phyloP scores from a whole-genome alignment of 1,140 invertebrate genomes.

The Ylistrum balloti region DNA sequence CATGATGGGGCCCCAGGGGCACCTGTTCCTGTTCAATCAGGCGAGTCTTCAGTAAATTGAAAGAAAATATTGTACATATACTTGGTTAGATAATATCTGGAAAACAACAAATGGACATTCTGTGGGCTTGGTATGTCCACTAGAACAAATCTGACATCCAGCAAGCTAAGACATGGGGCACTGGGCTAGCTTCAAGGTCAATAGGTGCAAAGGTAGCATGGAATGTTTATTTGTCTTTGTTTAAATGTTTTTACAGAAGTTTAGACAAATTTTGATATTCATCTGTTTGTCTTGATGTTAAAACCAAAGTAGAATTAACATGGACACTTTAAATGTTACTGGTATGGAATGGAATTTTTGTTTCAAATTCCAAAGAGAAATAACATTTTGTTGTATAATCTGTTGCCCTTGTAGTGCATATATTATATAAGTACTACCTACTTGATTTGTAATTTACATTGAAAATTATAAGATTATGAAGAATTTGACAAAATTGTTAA shows the following conservation, averaged over 20 bases:
- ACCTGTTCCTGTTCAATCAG: neutral
- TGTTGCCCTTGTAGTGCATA: too few species aligned
- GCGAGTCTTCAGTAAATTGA: constrained; percentile 19
- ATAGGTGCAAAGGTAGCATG: neutral
- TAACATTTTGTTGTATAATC: neutral
- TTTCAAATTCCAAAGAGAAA: neutral
- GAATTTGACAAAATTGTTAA: too few species aligned
- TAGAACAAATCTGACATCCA: neutral
- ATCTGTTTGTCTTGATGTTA: neutral
- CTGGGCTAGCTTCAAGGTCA: neutral
- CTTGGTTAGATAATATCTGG: constrained; percentile 33
- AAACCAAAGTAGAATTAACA: neutral
- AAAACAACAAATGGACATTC: constrained; percentile 1
- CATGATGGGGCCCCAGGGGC: neutral
- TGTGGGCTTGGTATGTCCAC: neutral
- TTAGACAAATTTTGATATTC: neutral
- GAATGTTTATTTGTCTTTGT: neutral
- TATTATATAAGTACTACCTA: too few species aligned
- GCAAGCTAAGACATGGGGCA: neutral
- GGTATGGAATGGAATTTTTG: constrained; percentile 2
- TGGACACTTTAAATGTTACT: constrained; percentile 18
- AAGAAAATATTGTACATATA: constrained; percentile 31
- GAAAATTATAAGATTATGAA: too few species aligned
- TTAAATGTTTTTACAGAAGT: constrained; percentile 2
- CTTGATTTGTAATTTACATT: too few species aligned